phyloP scores from a whole-genome alignment of 2,113 vertebrate species.

The Corythaeola cristata region DNA sequence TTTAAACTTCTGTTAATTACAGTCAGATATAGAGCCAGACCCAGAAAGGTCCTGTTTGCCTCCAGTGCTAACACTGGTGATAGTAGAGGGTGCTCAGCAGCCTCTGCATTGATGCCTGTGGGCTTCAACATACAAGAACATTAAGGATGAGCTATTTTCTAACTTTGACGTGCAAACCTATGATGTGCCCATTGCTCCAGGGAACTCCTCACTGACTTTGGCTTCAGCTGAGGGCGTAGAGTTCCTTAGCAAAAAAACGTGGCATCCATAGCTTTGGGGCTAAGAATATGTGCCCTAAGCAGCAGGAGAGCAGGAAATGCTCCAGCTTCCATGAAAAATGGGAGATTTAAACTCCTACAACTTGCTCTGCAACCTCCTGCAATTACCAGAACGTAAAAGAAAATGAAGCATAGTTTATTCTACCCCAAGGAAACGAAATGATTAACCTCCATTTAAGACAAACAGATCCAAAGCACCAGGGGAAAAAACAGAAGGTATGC shows the following conservation, averaged over 20 bases:
- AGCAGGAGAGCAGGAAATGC: not conserved
- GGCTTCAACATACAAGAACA: not conserved
- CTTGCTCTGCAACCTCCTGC: conserved; percentile 8
- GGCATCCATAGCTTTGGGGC: conserved; percentile 12
- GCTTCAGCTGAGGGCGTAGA: not conserved
- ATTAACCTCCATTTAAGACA: conserved; percentile 55
- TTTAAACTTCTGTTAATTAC: not conserved
- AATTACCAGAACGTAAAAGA: conserved; percentile 32
- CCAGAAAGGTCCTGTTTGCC: not conserved
- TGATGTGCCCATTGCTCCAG: not conserved
- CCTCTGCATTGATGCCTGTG: not conserved
- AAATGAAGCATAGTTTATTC: conserved; percentile 29
- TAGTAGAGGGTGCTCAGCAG: not conserved
- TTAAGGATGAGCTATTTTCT: not conserved
- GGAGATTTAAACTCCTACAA: conserved; percentile 8
- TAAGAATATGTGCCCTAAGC: not conserved
- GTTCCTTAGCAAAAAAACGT: not conserved
- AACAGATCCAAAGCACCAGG: not conserved
- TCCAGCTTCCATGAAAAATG: not conserved
- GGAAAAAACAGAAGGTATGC: not conserved
- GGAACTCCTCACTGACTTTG: not conserved
- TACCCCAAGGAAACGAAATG: conserved; percentile 37
- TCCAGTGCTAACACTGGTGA: not conserved
- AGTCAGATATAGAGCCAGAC: not conserved
- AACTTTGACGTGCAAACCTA: not conserved